Percentiles rank a stretch among this genome's conserved stretches.
phyloP scores from a whole-genome alignment of 2,797 vertebrate genomes.

The Microtus californicus region DNA sequence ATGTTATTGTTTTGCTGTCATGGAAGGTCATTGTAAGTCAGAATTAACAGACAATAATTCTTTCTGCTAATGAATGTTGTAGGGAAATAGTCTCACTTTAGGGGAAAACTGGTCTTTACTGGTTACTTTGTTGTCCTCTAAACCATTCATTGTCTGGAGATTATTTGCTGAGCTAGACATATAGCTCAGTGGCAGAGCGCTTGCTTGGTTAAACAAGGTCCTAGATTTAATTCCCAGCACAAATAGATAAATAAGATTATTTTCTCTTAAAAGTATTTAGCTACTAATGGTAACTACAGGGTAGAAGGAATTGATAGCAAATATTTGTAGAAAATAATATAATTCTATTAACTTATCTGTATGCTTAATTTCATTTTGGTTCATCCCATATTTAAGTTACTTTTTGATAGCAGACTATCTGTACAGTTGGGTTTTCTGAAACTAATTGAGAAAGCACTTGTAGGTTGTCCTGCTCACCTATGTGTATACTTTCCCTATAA shows the following conservation, averaged over 20 bases:
- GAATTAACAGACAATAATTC: conserved; percentile 12
- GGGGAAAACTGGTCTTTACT: conserved; percentile 29
- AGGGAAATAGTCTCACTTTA: not conserved
- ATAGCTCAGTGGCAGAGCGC: not conserved
- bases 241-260: conserved; percentile 36
- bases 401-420: not conserved
- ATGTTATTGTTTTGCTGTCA: conserved; percentile 74
- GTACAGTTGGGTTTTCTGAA: conserved; percentile 50
- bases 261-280: conserved; percentile 50
- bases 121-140: not conserved
- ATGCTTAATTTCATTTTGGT: not conserved
- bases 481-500: not conserved
- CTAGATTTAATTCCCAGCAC: not conserved
- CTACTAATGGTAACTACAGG: conserved; percentile 25
- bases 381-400: conserved; percentile 32
- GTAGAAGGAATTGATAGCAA: conserved; percentile 8
- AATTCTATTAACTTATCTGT: not conserved
- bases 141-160: conserved; percentile 15
- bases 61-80: conserved; percentile 28
- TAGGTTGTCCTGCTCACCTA: not conserved
- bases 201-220: not conserved
- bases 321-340: conserved; percentile 8
- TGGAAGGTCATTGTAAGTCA: conserved; percentile 59
- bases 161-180: conserved; percentile 41
- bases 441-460: conserved; percentile 14